These are phyloP conservation scores for Cremastinae sp. DNA, from an alignment of 2,888 invertebrate species.

Conservation along the genomic window DNA sequence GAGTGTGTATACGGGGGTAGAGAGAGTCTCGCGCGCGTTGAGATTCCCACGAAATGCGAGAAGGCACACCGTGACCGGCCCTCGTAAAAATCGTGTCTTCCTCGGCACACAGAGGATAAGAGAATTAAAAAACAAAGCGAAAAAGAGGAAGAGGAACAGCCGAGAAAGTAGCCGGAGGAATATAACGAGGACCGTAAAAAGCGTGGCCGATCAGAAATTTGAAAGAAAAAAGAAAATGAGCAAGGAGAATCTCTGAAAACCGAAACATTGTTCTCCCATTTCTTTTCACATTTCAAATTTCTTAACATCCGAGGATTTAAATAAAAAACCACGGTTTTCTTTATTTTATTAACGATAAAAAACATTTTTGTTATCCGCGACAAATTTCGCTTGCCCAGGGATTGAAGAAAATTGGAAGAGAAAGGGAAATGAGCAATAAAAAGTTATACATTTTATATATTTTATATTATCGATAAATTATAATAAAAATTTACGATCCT, in stretches of 20 bases:
- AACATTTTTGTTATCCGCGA: too few species aligned
- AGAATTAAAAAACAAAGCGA: conserved; percentile 40
- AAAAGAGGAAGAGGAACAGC: conserved; percentile 17
- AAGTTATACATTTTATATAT: too few species aligned
- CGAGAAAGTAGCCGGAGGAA: conserved; percentile 21
- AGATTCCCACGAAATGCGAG: conserved; percentile 62
- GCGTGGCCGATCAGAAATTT: neutral
- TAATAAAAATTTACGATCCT: too few species aligned
- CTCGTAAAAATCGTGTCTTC: conserved; percentile 59
- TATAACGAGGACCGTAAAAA: conserved; percentile 45
- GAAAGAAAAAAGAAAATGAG: neutral
- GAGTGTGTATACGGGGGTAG: conserved; percentile 2
- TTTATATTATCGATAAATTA: too few species aligned
- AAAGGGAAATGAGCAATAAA: conserved; percentile 28
- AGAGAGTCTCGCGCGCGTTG: conserved; percentile 44
- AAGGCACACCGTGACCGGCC: conserved; percentile 54
- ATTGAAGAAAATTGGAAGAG: conserved; percentile 20
- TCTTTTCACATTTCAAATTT: too few species aligned
- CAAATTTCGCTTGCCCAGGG: too few species aligned
- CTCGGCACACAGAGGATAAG: conserved; percentile 35
- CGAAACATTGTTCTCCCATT: neutral
- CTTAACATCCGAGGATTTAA: too few species aligned
- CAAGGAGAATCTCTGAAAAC: neutral
- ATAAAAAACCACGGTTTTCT: too few species aligned
- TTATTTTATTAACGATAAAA: too few species aligned